Evolutionary conservation across 2,113 vertebrate genomes (phyloP), one percentile per base, ranked within the genome.

Genomic region (Macaca fascicularis): DNA sequence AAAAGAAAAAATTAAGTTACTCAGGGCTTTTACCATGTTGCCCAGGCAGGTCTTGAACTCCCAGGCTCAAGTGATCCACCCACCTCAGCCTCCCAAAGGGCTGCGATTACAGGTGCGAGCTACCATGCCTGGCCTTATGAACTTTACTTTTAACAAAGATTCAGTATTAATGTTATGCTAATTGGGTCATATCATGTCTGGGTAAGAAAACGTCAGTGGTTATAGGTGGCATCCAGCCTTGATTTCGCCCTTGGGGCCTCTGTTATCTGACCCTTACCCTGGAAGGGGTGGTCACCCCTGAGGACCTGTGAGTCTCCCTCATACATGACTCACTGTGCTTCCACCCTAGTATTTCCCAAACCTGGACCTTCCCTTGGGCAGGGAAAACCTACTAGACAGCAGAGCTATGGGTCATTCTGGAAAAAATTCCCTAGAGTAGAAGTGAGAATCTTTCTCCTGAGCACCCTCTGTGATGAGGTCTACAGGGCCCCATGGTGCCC

Each of bases 1-100:
- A 52, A 91, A 95, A 92, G 87, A 92, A 67, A 95, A 92, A 96
- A 90, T 43, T 80, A 80, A 81, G 95, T 78, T 61, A 92, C n/a
- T 32, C 12, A 12, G 27, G 27, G 61, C 61, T 32, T 64, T 64
- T 27, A 64, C 27, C 13, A 6, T 30, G 27, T 64, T 64, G 12
- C 67, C 67, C 67, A 69, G 67, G 67, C 67, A n/a, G 16, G 67
- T 69, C 32, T n/a, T n/a, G 16, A 69, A 69, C 32, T 35, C 67
- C 67, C 67, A 8, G 32, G 67, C 32, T 35, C 67, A 35, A 35
- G 32, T 8, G 74, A 67, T 35, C 88, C 32, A 7, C 67, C 32
- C 67, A 35, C 32, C 32, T 69, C 32, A 69, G 67, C 67, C 67
- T 69, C 67, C 6, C 16, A n/a, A 69, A 69, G 16, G 30, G 67